A percentile compares a stretch with the other conserved stretches of the same genome.
phyloP scores from a whole-genome alignment of 2,113 vertebrate genomes.

The Elaphurus davidianus region DNA sequence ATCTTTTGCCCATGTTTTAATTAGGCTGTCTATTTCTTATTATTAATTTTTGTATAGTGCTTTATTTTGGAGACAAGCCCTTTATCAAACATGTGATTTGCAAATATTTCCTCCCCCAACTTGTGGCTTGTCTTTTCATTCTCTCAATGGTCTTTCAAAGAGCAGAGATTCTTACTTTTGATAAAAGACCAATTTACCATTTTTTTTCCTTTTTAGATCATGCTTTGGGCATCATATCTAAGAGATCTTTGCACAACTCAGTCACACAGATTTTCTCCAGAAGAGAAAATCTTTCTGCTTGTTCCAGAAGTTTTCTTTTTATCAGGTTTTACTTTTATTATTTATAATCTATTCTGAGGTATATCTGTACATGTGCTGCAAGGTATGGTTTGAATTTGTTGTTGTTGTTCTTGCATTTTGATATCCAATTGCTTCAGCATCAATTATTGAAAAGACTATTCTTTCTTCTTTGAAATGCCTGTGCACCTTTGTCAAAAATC shows the following conservation, averaged over 20 bases:
- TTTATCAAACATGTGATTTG: slow-evolving; percentile 7
- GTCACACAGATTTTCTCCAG: neutral
- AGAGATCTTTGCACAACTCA: neutral
- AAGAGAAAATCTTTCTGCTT: neutral
- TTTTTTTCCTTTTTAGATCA: neutral
- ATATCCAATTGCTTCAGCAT: neutral
- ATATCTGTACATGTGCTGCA: neutral
- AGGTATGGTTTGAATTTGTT: neutral
- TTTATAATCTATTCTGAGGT: neutral
- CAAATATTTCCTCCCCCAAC: neutral
- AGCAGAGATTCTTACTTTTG: neutral
- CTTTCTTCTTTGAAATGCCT: slow-evolving; percentile 16
- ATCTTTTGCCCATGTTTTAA: neutral
- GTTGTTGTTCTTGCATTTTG: neutral
- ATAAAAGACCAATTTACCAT: neutral
- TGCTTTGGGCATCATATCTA: neutral
- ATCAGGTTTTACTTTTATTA: neutral
- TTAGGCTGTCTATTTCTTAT: neutral
- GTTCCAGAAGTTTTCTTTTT: neutral
- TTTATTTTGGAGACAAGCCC: neutral
- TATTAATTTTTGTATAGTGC: neutral
- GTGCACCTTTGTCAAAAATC: neutral
- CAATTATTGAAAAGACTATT: neutral
- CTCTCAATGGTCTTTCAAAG: neutral
- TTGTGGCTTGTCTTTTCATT: neutral